phyloP scores from a whole-genome alignment of 1,140 invertebrate genomes.

The Lithobius niger region DNA sequence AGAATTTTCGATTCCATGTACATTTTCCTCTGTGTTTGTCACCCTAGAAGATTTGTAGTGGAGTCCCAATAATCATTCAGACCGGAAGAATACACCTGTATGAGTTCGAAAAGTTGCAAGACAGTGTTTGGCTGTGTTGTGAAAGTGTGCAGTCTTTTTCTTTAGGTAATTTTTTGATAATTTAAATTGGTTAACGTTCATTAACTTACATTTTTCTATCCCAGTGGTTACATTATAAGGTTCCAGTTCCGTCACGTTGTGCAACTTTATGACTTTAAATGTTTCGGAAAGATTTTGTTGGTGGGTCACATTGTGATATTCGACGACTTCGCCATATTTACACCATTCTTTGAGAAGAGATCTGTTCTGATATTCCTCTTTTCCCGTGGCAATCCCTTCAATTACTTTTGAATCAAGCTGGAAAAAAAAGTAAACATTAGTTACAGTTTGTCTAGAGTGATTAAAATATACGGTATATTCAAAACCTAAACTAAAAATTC shows the following conservation, averaged over 20 bases:
- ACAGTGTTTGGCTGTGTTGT: no score
- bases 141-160: no score
- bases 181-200: neutral
- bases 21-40: no score
- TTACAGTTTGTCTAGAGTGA: no score
- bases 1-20: no score
- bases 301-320: slow-evolving; percentile 13
- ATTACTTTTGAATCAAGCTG: slow-evolving; percentile 32
- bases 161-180: neutral
- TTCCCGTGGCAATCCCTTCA: slow-evolving; percentile 24
- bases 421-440: no score
- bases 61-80: no score
- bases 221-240: slow-evolving; percentile 8
- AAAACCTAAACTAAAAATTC: slow-evolving; percentile 11
- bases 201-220: slow-evolving; percentile 7
- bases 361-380: slow-evolving; percentile 13
- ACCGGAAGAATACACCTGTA: no score
- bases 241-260: slow-evolving; percentile 3
- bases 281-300: slow-evolving; percentile 11
- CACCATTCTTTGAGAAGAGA: slow-evolving; percentile 21
- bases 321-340: slow-evolving; percentile 13
- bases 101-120: no score
- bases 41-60: no score
- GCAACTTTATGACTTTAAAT: neutral
- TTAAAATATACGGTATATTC: no score